These are phyloP conservation scores for Cydia strobilella DNA, from an alignment of 1,140 invertebrate species.

Conservation along the genomic window DNA sequence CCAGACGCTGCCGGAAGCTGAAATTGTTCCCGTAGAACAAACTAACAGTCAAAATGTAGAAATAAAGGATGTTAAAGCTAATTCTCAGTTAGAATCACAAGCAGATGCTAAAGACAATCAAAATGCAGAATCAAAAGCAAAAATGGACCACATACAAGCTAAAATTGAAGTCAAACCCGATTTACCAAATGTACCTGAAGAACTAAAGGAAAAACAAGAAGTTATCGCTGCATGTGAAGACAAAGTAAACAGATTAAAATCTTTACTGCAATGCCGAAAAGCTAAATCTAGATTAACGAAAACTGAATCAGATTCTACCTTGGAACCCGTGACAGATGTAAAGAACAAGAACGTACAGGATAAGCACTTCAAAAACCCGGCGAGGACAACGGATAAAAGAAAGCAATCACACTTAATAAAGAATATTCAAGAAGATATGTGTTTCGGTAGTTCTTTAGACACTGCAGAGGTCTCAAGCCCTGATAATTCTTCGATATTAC, in stretches of 20 bases:
- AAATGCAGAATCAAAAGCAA: not conserved
- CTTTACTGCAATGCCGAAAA: slow-evolving; percentile 49
- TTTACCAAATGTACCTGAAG: not conserved
- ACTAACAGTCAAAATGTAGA: not conserved
- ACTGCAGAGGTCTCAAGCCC: slow-evolving; percentile 42
- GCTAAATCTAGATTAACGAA: slow-evolving; percentile 35
- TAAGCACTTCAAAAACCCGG: slow-evolving; percentile 42
- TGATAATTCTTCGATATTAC: slow-evolving; percentile 43
- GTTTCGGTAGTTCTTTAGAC: slow-evolving; percentile 45
- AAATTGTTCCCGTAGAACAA: not conserved
- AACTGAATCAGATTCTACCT: slow-evolving; percentile 22
- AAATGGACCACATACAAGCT: not conserved
- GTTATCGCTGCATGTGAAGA: slow-evolving; percentile 64
- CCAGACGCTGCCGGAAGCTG: slow-evolving; percentile 37
- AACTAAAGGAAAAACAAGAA: slow-evolving; percentile 39
- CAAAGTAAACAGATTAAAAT: slow-evolving; percentile 62
- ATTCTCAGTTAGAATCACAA: not conserved
- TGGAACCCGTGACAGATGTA: slow-evolving; percentile 31
- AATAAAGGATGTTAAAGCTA: not conserved
- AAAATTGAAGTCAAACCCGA: slow-evolving; percentile 29
- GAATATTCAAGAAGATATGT: slow-evolving; percentile 44
- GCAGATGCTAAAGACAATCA: not conserved
- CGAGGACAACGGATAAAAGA: slow-evolving; percentile 37
- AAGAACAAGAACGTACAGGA: slow-evolving; percentile 34
- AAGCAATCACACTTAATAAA: slow-evolving; percentile 37